These are phyloP conservation scores for Rhombomys opimus DNA, from an alignment of 2,113 vertebrate species.

Conservation along the genomic window DNA sequence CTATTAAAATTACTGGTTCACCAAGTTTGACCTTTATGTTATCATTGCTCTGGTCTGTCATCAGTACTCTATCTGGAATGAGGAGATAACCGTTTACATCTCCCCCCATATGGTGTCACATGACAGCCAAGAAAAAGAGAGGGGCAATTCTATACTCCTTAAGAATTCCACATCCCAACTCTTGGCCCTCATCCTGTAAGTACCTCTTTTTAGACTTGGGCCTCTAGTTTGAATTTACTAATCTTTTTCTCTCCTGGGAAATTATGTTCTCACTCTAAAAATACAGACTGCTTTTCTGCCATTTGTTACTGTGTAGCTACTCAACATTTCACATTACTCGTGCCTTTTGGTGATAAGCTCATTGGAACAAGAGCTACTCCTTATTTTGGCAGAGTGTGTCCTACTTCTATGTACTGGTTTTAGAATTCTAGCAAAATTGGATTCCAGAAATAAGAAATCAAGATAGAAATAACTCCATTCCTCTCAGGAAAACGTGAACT, in stretches of 20 bases:
- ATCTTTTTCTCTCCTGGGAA: constrained; percentile 49
- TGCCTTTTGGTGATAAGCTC: constrained; percentile 59
- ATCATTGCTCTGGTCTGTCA: background rate
- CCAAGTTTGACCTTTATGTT: background rate
- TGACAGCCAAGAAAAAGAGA: no score
- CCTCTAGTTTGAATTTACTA: constrained; percentile 9
- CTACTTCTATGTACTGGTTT: constrained; percentile 59
- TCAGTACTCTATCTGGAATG: background rate
- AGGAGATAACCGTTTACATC: background rate
- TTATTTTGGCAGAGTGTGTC: constrained; percentile 20
- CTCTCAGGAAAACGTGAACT: constrained; percentile 10
- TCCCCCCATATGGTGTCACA: background rate
- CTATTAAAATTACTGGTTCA: background rate
- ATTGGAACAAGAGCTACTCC: constrained; percentile 40
- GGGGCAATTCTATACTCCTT: background rate
- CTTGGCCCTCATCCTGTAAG: background rate
- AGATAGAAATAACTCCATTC: constrained; percentile 48
- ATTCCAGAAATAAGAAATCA: constrained; percentile 24
- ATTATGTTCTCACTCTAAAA: constrained; percentile 58
- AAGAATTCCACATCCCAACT: background rate
- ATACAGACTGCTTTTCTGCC: constrained; percentile 45
- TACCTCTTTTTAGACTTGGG: background rate
- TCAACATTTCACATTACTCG: constrained; percentile 53
- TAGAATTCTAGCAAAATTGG: constrained; percentile 50
- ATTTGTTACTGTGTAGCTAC: constrained; percentile 16